A percentile compares a stretch with the other conserved stretches of the same genome.
These are phyloP conservation scores for Autographa gamma DNA, from an alignment of 2,888 invertebrate species.

Conservation along the genomic window DNA sequence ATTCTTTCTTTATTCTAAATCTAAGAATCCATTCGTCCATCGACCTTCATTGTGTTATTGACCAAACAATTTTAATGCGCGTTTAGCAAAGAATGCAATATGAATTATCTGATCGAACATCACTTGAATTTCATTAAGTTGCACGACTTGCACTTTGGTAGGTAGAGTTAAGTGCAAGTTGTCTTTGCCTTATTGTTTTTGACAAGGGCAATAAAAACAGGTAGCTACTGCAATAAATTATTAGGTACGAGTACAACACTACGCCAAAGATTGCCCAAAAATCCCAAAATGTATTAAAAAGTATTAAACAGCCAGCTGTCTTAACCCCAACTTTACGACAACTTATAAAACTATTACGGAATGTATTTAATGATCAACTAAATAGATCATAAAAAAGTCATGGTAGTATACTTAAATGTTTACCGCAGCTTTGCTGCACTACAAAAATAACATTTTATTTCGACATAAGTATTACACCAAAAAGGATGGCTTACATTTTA, in stretches of 20 bases:
- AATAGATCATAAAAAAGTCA: slow-evolving; percentile 4
- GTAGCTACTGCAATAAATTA: background rate
- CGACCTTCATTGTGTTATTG: slow-evolving; percentile 9
- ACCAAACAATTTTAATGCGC: slow-evolving; percentile 9
- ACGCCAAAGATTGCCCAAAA: background rate
- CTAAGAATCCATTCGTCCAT: slow-evolving; percentile 22
- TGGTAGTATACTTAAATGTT: background rate
- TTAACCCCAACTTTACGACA: slow-evolving; percentile 1
- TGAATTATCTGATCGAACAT: slow-evolving; percentile 2
- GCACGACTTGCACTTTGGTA: background rate
- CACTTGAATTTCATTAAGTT: background rate
- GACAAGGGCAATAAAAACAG: background rate
- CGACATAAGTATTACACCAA: background rate
- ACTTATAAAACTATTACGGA: slow-evolving; percentile 4
- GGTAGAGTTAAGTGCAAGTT: no score
- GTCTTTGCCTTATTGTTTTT: no score
- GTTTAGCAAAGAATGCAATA: slow-evolving; percentile 3
- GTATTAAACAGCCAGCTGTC: background rate
- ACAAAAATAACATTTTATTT: slow-evolving; percentile 2
- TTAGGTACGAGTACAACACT: background rate
- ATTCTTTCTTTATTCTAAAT: slow-evolving; percentile 11
- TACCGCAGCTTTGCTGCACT: background rate
- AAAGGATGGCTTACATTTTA: background rate
- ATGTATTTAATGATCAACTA: slow-evolving; percentile 1
- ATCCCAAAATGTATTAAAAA: no score